Conservation (phyloP, 2,888 invertebrate genomes). For the Drosophila bunnanda region DNA sequence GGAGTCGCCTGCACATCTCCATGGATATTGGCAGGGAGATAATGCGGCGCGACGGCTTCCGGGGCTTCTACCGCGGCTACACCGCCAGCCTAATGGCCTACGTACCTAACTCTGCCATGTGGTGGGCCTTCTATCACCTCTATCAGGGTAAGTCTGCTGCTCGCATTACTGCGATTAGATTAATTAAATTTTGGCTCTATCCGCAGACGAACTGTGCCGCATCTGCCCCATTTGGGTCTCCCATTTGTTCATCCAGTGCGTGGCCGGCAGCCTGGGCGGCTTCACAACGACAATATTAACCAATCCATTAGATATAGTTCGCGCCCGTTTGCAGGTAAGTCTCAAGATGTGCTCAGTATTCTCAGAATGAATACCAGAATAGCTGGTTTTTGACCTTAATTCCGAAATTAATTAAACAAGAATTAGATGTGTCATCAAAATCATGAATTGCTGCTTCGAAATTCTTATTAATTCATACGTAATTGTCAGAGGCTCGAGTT, state of each 20-base stretch:
- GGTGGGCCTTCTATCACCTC: conserved; percentile 98
- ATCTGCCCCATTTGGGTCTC: conserved; percentile 91
- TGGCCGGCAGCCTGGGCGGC: conserved; percentile 96
- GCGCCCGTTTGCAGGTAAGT: conserved; percentile 94
- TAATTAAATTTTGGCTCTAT: conserved; percentile 19
- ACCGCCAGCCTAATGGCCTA: conserved; percentile 95
- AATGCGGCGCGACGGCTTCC: conserved; percentile 91
- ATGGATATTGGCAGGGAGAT: conserved; percentile 91
- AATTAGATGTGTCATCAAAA: background rate
- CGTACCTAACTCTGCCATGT: conserved; percentile 98
- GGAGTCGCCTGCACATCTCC: conserved; percentile 89
- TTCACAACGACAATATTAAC: conserved; percentile 96
- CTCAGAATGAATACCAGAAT: background rate
- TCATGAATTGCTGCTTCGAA: background rate
- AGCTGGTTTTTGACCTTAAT: background rate
- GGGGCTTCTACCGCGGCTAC: conserved; percentile 97
- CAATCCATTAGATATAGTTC: conserved; percentile 97
- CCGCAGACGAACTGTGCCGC: conserved; percentile 90
- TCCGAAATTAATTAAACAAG: background rate
- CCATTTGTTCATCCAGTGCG: conserved; percentile 93
- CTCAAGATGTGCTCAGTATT: background rate
- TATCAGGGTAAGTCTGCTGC: conserved; percentile 91
- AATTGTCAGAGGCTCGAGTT: background rate
- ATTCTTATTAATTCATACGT: background rate
- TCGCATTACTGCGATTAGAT: conserved; percentile 17